Conservation (phyloP, 1,140 invertebrate species). For the Halictus rubicundus region DNA sequence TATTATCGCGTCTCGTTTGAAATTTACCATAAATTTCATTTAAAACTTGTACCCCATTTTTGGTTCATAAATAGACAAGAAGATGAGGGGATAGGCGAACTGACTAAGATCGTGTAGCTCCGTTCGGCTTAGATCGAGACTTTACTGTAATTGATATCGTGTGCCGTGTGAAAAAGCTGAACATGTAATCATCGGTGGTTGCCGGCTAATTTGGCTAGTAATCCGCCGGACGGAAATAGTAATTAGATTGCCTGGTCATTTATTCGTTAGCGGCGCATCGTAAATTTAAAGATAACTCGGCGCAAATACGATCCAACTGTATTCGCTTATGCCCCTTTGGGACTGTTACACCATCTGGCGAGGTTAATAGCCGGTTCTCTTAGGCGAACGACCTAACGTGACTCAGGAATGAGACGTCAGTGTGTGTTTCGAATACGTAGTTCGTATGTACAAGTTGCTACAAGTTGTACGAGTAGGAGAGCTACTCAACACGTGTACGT, state of each 20-base stretch:
- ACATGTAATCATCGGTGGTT: not conserved
- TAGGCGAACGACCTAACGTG: constrained; percentile 56
- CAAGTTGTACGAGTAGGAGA: constrained; percentile 36
- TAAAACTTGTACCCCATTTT: no score
- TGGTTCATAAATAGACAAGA: no score
- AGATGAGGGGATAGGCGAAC: no score
- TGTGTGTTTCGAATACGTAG: constrained; percentile 37
- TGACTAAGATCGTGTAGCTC: no score
- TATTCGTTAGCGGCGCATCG: constrained; percentile 14
- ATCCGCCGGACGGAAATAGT: not conserved
- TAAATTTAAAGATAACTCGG: constrained; percentile 32
- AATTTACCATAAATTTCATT: no score
- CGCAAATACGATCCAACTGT: constrained; percentile 46
- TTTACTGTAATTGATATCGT: no score
- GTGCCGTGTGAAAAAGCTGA: no score
- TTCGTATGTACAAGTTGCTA: constrained; percentile 40
- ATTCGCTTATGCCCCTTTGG: constrained; percentile 15
- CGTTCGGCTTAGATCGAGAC: no score
- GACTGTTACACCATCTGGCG: constrained; percentile 42
- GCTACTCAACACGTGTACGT: constrained; percentile 58
- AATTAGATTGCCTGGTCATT: constrained; percentile 36
- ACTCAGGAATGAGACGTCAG: constrained; percentile 32
- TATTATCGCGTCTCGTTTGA: no score
- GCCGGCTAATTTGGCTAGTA: not conserved
- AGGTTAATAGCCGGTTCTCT: constrained; percentile 60